These are phyloP conservation scores for Merodon equestris DNA, from an alignment of 2,888 invertebrate genomes.

Conservation along the genomic window DNA sequence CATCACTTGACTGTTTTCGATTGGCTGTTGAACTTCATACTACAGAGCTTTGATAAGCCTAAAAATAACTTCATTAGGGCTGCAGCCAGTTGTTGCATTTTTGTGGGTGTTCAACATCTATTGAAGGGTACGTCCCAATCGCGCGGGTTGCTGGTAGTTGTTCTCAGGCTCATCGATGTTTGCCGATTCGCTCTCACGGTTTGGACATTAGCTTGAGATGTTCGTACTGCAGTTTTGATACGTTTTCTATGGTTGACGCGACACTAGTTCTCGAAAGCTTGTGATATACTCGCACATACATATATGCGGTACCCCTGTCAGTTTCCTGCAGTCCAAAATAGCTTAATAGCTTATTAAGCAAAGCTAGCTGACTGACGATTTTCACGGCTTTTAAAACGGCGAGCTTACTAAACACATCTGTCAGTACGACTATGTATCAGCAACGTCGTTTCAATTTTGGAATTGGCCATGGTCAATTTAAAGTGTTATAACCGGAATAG, in stretches of 20 bases:
- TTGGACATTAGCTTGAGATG: too few relatives aligned
- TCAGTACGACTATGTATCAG: conserved; percentile 39
- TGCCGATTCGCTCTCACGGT: conserved; percentile 33
- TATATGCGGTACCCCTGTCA: conserved; percentile 71
- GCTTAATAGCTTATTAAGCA: conserved; percentile 27
- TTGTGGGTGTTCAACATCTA: conserved; percentile 1
- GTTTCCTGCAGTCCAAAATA: conserved; percentile 70
- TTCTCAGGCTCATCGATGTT: not conserved
- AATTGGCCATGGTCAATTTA: conserved; percentile 47
- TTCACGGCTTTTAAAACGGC: conserved; percentile 34
- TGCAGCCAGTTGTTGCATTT: conserved; percentile 5
- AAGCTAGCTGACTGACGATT: conserved; percentile 37
- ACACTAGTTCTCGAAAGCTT: conserved; percentile 66
- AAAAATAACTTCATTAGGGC: conserved; percentile 2
- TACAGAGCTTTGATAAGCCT: too few relatives aligned
- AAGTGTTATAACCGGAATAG: not conserved
- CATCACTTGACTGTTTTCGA: conserved; percentile 8
- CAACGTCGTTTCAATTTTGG: conserved; percentile 42
- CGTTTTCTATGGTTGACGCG: conserved; percentile 65
- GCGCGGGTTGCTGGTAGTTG: not conserved
- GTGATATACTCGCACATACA: too few relatives aligned
- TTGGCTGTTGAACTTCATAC: conserved; percentile 3
- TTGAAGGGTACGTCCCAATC: conserved; percentile 1
- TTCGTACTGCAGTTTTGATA: conserved; percentile 68
- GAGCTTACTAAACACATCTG: conserved; percentile 54